Conservation (phyloP, 2,113 vertebrate genomes). For the Amphilophus citrinellus region DNA sequence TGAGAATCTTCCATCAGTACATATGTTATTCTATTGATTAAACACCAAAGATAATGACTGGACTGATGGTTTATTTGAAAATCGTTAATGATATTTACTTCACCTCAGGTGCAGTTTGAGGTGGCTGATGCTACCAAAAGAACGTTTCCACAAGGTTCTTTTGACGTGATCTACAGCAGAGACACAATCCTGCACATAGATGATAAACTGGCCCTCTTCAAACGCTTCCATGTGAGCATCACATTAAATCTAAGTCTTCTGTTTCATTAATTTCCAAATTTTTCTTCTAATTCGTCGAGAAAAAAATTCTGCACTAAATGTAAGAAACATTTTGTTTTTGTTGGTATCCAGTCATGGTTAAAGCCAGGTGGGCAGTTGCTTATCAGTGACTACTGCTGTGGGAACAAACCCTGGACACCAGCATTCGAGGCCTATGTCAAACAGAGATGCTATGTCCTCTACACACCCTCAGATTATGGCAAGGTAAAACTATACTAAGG, state of each 20-base stretch:
- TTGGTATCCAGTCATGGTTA: conserved; percentile 81
- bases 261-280: not conserved
- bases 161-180: conserved; percentile 86
- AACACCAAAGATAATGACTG: not conserved
- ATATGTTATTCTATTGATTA: not conserved
- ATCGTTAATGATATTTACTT: not conserved
- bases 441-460: conserved; percentile 84
- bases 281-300: not conserved
- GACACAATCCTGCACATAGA: conserved; percentile 87
- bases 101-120: conserved; percentile 86
- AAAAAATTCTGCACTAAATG: not conserved
- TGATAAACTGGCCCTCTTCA: conserved; percentile 84
- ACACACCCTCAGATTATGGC: conserved; percentile 82
- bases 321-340: not conserved
- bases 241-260: not conserved
- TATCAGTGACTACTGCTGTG: conserved; percentile 88
- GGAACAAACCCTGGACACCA: conserved; percentile 84
- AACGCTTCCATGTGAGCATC: conserved; percentile 81
- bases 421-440: conserved; percentile 82
- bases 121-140: conserved; percentile 86
- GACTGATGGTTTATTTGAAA: not conserved
- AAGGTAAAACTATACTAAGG: conserved; percentile 71
- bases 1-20: conserved; percentile 80
- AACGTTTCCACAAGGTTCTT: conserved; percentile 80
- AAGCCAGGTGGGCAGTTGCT: conserved; percentile 85